phyloP scores from a whole-genome alignment of 1,140 invertebrate genomes.

The Caenorhabditis elegans region DNA sequence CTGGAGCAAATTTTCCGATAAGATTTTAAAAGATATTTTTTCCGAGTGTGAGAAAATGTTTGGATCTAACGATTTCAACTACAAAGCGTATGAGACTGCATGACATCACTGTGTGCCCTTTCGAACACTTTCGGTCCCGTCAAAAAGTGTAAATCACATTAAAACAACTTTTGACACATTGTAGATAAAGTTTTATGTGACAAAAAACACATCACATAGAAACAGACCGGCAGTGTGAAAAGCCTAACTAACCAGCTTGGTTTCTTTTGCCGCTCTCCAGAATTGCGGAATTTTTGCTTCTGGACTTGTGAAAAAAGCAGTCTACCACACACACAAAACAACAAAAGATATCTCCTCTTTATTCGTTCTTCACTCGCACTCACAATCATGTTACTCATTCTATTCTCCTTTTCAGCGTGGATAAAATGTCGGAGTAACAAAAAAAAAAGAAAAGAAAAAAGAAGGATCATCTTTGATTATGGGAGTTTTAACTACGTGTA shows the following conservation, averaged over 20 bases:
- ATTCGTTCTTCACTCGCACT: slow-evolving; percentile 27
- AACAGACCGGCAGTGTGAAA: neutral
- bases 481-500: neutral
- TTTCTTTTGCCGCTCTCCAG: neutral
- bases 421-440: neutral
- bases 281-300: neutral
- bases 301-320: slow-evolving; percentile 25
- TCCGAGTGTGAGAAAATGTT: too few species aligned
- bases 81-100: too few species aligned
- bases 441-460: neutral
- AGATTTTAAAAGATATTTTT: too few species aligned
- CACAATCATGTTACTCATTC: slow-evolving; percentile 31
- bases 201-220: neutral
- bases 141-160: too few species aligned
- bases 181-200: neutral
- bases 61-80: too few species aligned
- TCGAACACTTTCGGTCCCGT: too few species aligned
- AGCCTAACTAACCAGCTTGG: slow-evolving; percentile 1
- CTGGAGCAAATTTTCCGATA: too few species aligned
- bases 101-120: too few species aligned
- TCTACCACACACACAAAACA: slow-evolving; percentile 29
- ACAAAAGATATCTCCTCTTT: slow-evolving; percentile 20
- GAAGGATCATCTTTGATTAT: slow-evolving; percentile 1
- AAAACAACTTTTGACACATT: neutral
- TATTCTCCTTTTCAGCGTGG: neutral